Percentiles rank a stretch among this genome's conserved stretches.
These are phyloP conservation scores for Bimastos eiseni DNA, from an alignment of 2,888 invertebrate species.

Conservation along the genomic window DNA sequence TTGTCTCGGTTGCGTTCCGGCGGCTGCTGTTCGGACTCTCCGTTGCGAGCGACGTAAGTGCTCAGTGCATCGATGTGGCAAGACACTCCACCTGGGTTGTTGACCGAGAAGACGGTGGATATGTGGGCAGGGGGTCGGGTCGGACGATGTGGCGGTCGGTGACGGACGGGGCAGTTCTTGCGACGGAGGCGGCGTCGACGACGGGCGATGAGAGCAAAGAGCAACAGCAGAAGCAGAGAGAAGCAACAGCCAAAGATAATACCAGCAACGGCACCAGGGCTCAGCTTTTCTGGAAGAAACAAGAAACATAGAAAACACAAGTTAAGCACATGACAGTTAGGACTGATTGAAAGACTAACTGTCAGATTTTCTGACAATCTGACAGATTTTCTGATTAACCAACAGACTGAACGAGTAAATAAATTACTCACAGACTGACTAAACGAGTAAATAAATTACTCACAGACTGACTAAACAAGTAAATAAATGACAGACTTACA, in stretches of 20 bases:
- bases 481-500: not conserved
- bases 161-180: slow-evolving; percentile 24
- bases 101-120: slow-evolving; percentile 24
- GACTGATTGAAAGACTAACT: not conserved
- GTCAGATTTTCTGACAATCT: not conserved
- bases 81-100: not conserved
- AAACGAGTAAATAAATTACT: not conserved
- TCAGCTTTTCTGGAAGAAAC: not conserved
- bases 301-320: not conserved
- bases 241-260: slow-evolving; percentile 16
- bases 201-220: slow-evolving; percentile 15
- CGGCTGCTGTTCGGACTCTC: not conserved
- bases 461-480: not conserved
- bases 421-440: not conserved
- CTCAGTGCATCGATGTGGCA: not conserved
- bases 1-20: not conserved
- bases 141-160: not conserved
- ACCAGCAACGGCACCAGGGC: slow-evolving; percentile 25
- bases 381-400: not conserved
- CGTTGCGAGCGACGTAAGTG: not conserved
- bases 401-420: not conserved
- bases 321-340: too few species aligned
- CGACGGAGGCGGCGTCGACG: slow-evolving; percentile 14
- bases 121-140: slow-evolving; percentile 22
- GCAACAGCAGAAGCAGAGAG: slow-evolving; percentile 21